A percentile compares a stretch with the other conserved stretches of the same genome.
Evolutionary conservation across 2,113 vertebrate species (phyloP).

Genomic region (Oreotrochilus melanogaster): DNA sequence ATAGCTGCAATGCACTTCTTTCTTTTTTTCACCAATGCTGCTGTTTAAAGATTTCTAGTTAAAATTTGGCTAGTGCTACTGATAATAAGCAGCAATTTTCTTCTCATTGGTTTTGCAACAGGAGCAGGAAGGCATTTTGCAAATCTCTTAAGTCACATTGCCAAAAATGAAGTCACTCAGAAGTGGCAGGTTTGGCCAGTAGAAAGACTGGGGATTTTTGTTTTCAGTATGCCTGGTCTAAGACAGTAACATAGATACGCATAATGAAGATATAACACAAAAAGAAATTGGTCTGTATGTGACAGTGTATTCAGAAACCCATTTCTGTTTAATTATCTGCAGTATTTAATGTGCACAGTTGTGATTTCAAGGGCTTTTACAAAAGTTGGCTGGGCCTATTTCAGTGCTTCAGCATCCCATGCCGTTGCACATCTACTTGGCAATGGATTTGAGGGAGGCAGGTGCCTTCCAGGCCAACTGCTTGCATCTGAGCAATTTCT

Average conservation of each 20-base stretch:
- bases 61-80: not conserved
- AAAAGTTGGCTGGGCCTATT: rapidly evolving
- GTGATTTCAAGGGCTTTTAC: not conserved
- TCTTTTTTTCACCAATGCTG: not conserved
- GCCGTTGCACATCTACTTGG: not conserved
- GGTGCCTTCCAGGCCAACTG: rapidly evolving
- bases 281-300: not conserved
- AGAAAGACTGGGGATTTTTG: not conserved
- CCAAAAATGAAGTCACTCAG: not conserved
- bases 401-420: not conserved
- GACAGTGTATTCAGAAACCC: not conserved
- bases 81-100: not conserved
- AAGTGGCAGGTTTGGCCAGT: not conserved
- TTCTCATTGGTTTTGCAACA: not conserved
- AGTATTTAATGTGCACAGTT: not conserved
- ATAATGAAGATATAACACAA: not conserved
- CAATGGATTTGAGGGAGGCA: not conserved
- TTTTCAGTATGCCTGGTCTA: not conserved
- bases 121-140: not conserved
- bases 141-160: not conserved
- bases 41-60: not conserved
- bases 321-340: not conserved
- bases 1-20: not conserved
- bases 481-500: not conserved
- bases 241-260: not conserved